Percentiles rank a stretch among this genome's conserved stretches.
Conservation (phyloP, 2,113 vertebrate species). For the Craseonycteris thonglongyai region DNA sequence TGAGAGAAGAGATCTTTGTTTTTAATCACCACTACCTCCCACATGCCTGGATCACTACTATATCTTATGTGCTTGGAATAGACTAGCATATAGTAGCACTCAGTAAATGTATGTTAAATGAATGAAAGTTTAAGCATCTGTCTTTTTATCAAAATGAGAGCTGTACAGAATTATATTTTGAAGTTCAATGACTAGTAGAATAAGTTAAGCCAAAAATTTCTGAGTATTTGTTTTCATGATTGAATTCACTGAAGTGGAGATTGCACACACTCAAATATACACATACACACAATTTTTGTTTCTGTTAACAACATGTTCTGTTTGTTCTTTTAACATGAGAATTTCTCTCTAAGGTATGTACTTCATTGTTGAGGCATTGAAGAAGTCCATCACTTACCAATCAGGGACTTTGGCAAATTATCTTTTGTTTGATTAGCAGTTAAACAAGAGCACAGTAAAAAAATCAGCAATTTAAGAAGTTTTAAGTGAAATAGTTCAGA, state of each 20-base stretch:
- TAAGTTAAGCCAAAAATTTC: neutral
- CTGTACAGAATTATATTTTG: neutral
- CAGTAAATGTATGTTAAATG: neutral
- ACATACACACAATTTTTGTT: neutral
- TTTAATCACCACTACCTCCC: neutral
- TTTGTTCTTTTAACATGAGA: neutral
- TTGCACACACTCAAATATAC: neutral
- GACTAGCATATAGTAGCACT: neutral
- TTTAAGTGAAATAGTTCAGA: neutral
- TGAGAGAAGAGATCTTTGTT: neutral
- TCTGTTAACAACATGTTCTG: neutral
- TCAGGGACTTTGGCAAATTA: neutral
- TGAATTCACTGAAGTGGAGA: neutral
- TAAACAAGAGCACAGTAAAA: neutral
- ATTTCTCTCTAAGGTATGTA: neutral
- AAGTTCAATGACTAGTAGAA: neutral
- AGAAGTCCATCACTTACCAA: neutral
- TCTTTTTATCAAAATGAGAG: neutral
- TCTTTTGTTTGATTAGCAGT: neutral
- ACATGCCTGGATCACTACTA: neutral
- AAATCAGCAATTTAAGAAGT: neutral
- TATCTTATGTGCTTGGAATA: neutral
- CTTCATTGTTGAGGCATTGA: neutral
- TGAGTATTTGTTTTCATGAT: neutral
- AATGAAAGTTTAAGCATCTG: neutral